phyloP scores from a whole-genome alignment of 2,888 invertebrate genomes.

The Pomacea canaliculata region DNA sequence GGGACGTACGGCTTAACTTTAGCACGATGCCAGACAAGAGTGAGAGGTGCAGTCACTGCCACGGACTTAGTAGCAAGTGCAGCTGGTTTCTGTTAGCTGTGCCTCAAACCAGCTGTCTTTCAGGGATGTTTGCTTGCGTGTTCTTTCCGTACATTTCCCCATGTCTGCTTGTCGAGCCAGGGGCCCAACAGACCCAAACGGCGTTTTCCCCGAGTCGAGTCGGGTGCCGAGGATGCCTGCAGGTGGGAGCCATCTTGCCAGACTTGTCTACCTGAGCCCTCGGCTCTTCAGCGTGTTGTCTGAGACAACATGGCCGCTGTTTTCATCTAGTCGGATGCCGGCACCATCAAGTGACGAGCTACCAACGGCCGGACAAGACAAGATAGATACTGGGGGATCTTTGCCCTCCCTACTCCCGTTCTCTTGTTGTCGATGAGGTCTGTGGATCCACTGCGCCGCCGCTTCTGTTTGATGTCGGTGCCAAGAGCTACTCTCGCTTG shows the following conservation, averaged over 20 bases:
- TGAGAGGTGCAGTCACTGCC: too few species aligned
- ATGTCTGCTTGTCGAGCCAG: background rate
- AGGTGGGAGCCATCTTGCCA: slow-evolving; percentile 1
- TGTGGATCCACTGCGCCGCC: background rate
- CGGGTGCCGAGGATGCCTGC: background rate
- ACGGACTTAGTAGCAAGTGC: too few species aligned
- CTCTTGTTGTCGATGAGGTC: background rate
- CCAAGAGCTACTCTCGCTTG: background rate
- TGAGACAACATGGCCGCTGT: slow-evolving; percentile 2
- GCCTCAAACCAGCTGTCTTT: too few species aligned
- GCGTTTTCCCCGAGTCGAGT: background rate
- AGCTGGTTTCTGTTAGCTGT: too few species aligned
- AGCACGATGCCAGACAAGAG: too few species aligned
- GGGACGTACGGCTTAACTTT: too few species aligned
- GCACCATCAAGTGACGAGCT: background rate
- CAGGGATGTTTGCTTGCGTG: too few species aligned
- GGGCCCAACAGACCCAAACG: background rate
- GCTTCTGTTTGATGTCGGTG: background rate
- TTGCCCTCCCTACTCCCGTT: background rate
- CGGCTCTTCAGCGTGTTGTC: background rate
- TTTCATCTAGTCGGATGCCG: slow-evolving; percentile 1
- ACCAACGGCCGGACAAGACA: background rate
- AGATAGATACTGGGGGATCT: background rate
- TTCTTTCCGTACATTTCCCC: too few species aligned
- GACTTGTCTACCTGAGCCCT: slow-evolving; percentile 2